Conservation (phyloP, 2,113 vertebrate genomes). For the Mastomys coucha region DNA sequence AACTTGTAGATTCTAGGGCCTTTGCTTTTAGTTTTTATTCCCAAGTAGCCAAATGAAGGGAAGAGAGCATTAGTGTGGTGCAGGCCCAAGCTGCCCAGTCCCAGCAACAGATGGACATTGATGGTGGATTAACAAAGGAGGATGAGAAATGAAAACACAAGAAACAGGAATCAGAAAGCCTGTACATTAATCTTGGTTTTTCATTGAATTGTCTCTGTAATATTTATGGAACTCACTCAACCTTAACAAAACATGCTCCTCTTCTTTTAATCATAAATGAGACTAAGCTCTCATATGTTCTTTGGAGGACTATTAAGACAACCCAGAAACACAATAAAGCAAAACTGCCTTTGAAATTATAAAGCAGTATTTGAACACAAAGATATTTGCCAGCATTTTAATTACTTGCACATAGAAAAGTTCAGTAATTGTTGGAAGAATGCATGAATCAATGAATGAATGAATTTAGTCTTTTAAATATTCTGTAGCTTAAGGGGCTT, state of each 20-base stretch:
- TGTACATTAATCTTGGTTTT: neutral
- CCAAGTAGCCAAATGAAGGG: constrained; percentile 2
- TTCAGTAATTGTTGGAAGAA: constrained; percentile 35
- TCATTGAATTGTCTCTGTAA: constrained; percentile 28
- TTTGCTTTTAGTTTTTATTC: constrained; percentile 25
- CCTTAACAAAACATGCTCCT: neutral
- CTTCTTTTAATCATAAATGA: neutral
- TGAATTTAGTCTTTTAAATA: neutral
- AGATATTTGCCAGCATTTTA: neutral
- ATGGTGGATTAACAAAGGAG: neutral
- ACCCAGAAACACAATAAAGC: neutral
- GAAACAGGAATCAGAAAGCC: neutral
- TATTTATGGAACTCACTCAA: constrained; percentile 5
- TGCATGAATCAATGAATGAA: neutral
- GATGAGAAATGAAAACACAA: neutral
- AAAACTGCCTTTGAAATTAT: constrained; percentile 17
- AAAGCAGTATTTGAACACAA: constrained; percentile 11
- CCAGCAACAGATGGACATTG: neutral
- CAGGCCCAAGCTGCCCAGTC: neutral
- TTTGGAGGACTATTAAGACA: neutral
- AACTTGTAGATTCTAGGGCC: neutral
- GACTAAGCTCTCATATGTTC: neutral
- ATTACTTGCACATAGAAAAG: neutral
- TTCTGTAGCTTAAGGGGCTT: neutral
- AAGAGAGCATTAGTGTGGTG: neutral